Evolutionary conservation across 2,797 vertebrate genomes (phyloP), one percentile per base, ranked within the genome.

Genomic region (Valencia hispanica): DNA sequence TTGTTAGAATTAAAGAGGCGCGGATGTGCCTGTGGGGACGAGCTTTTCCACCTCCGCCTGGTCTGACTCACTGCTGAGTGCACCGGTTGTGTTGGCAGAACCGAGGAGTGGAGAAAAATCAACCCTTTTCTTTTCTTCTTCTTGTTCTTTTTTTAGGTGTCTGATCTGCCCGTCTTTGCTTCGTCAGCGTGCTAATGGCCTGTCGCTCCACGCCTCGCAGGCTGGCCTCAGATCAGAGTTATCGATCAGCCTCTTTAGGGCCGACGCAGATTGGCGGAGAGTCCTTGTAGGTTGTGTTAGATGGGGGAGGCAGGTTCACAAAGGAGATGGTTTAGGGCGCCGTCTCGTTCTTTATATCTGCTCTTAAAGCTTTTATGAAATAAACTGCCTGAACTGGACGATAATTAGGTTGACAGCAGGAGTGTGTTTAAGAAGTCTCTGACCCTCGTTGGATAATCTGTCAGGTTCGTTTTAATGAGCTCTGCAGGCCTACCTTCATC

Each of bases 151-250:
- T n/a, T 80, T 75, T 61, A 51, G 59, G 55, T 79, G 61, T 81
- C 75, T n/a, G n/a, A 70, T 53, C 63, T 45, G 57, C 70, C 6
- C 18, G 34, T 85, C 59, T 82, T 76, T 81, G 53, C 75, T 87
- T 75, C 39, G 68, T 79, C 59, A 2, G 30, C 1, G 25, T 15
- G 25, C 59, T 79, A 74, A 83, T 73, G 77, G 70, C 27, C 70
- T 32, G 36, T 51, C 41, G 15, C 43, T 66, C 9, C 47, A 6
- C 0, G 27, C 59, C 18, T 41, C 34, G 50, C 4, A 30, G 7
- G 39, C 68, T 6, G 57, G 39, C 72, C 53, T 43, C 53, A 70
- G 53, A 41, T 80, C 73, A 53, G 51, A 63, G 74, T 78, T 53
- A 78, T 74, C 43, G 78, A 79, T 84, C 72, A 39, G 63, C 22